Conservation (phyloP, 2,797 vertebrate genomes). For the Squalus acanthias region DNA sequence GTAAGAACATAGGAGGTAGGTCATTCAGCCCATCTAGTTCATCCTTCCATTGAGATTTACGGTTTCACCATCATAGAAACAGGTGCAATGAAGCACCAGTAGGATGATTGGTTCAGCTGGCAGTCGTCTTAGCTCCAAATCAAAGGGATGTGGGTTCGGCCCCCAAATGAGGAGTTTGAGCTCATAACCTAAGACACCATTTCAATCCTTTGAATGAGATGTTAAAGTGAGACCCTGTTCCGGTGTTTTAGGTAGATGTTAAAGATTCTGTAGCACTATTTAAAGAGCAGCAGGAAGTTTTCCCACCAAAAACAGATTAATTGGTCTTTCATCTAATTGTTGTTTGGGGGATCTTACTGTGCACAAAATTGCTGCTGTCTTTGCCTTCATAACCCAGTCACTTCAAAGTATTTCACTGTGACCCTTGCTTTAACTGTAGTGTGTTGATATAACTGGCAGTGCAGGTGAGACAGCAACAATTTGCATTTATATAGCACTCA, state of each 20-base stretch:
- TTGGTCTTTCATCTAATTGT: neutral
- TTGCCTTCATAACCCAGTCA: neutral
- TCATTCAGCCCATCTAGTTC: too few relatives aligned
- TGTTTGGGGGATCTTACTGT: neutral
- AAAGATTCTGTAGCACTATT: too few relatives aligned
- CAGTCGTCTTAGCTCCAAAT: too few relatives aligned
- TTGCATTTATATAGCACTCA: neutral
- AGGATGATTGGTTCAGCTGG: too few relatives aligned
- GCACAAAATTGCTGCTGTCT: neutral
- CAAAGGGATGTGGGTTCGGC: too few relatives aligned
- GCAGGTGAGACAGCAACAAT: neutral
- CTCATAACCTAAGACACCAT: too few relatives aligned
- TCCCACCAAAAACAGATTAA: neutral
- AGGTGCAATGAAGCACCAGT: too few relatives aligned
- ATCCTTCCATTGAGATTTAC: too few relatives aligned
- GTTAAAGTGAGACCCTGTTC: neutral
- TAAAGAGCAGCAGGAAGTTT: neutral
- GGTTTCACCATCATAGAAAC: too few relatives aligned
- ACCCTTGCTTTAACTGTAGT: neutral
- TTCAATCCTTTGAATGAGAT: neutral
- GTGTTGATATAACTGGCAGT: neutral
- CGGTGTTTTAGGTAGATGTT: too few relatives aligned
- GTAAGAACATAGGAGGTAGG: too few relatives aligned
- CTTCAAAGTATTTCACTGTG: neutral
- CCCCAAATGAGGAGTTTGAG: too few relatives aligned